Conservation (phyloP, 1,140 invertebrate genomes). For the Sesamia nonagrioides region DNA sequence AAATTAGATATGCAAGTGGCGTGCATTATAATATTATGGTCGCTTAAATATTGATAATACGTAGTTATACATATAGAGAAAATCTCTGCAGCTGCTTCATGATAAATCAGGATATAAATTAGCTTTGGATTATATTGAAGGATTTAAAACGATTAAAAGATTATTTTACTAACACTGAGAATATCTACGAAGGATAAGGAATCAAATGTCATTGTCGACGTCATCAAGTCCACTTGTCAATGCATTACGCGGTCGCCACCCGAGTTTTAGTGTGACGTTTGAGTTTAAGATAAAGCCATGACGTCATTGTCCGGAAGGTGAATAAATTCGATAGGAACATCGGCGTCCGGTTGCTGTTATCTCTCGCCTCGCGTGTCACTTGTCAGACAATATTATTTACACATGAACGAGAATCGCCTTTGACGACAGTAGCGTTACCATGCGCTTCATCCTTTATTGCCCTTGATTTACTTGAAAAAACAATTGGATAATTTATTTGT, state of each 20-base stretch:
- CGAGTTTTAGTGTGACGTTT: slow-evolving; percentile 24
- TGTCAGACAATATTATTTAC: slow-evolving; percentile 40
- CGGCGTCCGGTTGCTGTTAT: slow-evolving; percentile 33
- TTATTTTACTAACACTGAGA: background rate
- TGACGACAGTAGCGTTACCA: slow-evolving; percentile 19
- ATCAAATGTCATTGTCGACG: background rate
- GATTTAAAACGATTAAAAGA: background rate
- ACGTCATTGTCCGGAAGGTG: slow-evolving; percentile 34
- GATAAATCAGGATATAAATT: too few species aligned
- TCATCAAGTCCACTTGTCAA: slow-evolving; percentile 11
- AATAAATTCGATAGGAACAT: slow-evolving; percentile 44
- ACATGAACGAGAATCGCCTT: slow-evolving; percentile 30
- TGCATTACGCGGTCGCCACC: slow-evolving; percentile 26
- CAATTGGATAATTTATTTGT: slow-evolving; percentile 20
- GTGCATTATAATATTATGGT: background rate
- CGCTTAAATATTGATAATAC: too few species aligned
- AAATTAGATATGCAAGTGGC: background rate
- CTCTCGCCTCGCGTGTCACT: slow-evolving; percentile 45
- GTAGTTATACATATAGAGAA: too few species aligned
- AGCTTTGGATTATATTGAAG: too few species aligned
- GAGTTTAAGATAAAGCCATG: slow-evolving; percentile 37
- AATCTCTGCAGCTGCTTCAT: too few species aligned
- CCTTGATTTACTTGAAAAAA: slow-evolving; percentile 12
- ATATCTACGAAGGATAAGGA: slow-evolving; percentile 1
- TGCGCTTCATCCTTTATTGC: slow-evolving; percentile 37